phyloP scores from a whole-genome alignment of 2,888 invertebrate species.

The Conomelus anceps region DNA sequence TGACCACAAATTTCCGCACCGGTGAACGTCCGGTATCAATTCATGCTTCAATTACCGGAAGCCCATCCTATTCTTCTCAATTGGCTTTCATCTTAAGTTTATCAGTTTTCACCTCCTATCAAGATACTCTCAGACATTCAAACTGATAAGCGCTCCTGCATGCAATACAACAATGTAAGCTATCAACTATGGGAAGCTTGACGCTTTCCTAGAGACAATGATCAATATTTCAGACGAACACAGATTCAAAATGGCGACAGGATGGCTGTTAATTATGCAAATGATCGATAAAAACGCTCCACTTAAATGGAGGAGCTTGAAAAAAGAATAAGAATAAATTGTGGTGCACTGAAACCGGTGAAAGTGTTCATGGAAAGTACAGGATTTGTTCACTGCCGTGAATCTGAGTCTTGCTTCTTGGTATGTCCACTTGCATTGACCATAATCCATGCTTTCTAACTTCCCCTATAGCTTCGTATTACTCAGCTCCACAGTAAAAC shows the following conservation, averaged over 20 bases:
- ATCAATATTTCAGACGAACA: neutral
- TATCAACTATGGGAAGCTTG: neutral
- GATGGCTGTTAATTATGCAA: neutral
- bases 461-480: neutral
- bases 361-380: neutral
- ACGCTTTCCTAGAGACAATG: neutral
- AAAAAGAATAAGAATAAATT: neutral
- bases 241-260: neutral
- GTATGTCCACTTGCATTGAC: neutral
- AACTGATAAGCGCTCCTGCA: neutral
- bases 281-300: neutral
- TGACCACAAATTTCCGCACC: neutral
- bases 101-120: neutral
- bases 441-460: neutral
- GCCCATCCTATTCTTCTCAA: neutral
- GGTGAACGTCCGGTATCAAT: neutral
- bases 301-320: neutral
- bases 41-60: neutral
- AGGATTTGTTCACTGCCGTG: neutral
- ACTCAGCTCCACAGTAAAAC: too few relatives aligned
- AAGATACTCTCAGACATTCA: neutral
- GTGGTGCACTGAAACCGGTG: neutral
- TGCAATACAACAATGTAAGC: neutral
- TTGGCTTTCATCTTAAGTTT: neutral
- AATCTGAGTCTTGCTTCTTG: neutral